phyloP scores from a whole-genome alignment of 1,140 invertebrate genomes.

The Bombus soroeensis region DNA sequence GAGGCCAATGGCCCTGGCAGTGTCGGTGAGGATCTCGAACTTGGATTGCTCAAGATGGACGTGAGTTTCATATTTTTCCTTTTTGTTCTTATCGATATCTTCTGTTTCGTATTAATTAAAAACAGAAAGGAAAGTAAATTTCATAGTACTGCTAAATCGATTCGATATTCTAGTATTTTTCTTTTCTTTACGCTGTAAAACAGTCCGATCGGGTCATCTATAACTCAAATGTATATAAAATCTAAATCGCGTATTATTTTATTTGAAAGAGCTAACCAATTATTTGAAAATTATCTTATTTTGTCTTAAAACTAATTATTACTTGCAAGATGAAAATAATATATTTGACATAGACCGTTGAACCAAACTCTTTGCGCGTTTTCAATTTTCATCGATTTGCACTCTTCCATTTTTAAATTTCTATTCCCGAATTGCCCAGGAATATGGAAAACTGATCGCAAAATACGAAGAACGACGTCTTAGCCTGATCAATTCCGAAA shows the following conservation, averaged over 20 bases:
- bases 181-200: neutral
- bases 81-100: neutral
- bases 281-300: too few relatives aligned
- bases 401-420: neutral
- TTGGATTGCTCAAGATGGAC: conserved; percentile 87
- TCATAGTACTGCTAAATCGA: too few relatives aligned
- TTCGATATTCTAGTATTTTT: neutral
- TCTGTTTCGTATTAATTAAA: neutral
- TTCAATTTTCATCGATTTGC: neutral
- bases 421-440: conserved; percentile 73
- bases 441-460: conserved; percentile 87
- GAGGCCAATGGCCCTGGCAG: conserved; percentile 89
- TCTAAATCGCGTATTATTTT: too few relatives aligned
- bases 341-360: too few relatives aligned
- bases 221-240: too few relatives aligned
- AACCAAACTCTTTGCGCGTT: too few relatives aligned
- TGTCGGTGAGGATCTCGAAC: conserved; percentile 89
- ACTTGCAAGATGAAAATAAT: too few relatives aligned
- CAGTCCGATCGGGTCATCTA: too few relatives aligned
- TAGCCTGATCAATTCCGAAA: conserved; percentile 90
- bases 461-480: conserved; percentile 87
- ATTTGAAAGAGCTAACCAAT: too few relatives aligned
- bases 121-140: neutral
- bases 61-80: conserved; percentile 69
- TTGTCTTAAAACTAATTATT: too few relatives aligned